Evolutionary conservation across 2,888 invertebrate genomes (phyloP).

Genomic region (Metallyticus violacea): DNA sequence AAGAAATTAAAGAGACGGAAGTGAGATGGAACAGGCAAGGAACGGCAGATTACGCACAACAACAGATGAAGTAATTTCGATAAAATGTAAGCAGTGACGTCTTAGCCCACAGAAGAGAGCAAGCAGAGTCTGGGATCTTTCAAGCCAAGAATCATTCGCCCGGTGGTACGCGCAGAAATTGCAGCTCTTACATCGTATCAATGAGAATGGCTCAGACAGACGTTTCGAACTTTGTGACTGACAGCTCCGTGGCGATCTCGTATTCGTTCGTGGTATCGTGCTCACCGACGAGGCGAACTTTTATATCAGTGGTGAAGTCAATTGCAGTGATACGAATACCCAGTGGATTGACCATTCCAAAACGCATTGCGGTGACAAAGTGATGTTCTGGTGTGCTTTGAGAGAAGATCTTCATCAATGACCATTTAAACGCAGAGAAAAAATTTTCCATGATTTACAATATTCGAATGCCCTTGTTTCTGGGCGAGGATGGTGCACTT

Average conservation of each 20-base stretch:
- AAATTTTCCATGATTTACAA: background rate
- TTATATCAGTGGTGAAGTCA: background rate
- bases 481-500: background rate
- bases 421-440: background rate
- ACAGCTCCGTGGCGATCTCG: background rate
- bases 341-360: background rate
- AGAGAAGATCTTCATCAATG: background rate
- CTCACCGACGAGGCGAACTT: background rate
- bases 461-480: background rate
- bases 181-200: too few relatives aligned
- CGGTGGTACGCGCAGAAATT: too few relatives aligned
- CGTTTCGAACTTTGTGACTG: too few relatives aligned
- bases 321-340: background rate
- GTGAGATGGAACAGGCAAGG: too few relatives aligned
- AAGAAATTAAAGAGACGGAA: too few relatives aligned
- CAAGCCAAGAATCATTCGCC: too few relatives aligned
- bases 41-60: too few relatives aligned
- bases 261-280: background rate
- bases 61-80: too few relatives aligned
- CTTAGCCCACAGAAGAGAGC: too few relatives aligned
- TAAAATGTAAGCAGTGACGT: too few relatives aligned
- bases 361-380: background rate
- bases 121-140: too few relatives aligned
- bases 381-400: background rate
- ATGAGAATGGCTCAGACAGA: too few relatives aligned